These are phyloP conservation scores for Cataglyphis altisquamis DNA, from an alignment of 2,888 invertebrate genomes.

Conservation along the genomic window DNA sequence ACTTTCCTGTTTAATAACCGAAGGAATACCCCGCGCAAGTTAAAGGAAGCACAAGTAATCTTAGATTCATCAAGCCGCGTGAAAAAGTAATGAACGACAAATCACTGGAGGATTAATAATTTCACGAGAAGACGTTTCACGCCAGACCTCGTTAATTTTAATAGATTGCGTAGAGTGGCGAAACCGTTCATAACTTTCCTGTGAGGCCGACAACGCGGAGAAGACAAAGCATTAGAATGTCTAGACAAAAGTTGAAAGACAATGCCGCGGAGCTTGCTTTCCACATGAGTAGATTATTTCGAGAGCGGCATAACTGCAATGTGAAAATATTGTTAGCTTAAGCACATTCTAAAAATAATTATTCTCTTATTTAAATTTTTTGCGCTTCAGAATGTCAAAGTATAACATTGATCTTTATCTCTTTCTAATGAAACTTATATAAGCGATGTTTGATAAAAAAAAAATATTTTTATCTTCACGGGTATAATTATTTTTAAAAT, in stretches of 20 bases:
- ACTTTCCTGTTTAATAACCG: background rate
- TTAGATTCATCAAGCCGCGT: background rate
- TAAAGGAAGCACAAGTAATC: background rate
- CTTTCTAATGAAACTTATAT: background rate
- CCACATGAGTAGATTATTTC: constrained; percentile 13
- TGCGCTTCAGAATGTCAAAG: background rate
- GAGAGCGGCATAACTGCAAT: background rate
- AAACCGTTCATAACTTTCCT: constrained; percentile 2
- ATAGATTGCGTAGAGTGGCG: constrained; percentile 12
- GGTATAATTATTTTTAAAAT: background rate
- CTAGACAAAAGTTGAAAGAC: constrained; percentile 26
- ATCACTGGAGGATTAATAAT: constrained; percentile 35
- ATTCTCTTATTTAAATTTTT: background rate
- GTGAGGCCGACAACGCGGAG: background rate
- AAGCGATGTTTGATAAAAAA: background rate
- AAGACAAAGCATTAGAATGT: constrained; percentile 6
- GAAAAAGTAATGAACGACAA: constrained; percentile 19
- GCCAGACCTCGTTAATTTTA: constrained; percentile 36
- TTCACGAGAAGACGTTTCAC: constrained; percentile 9
- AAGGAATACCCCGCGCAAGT: background rate
- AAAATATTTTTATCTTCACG: background rate
- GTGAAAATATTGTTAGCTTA: background rate
- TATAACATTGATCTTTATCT: background rate
- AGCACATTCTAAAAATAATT: background rate
- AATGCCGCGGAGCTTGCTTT: background rate